Base-by-base conservation (phyloP, 2,888 invertebrate genomes). In the Linnaemya tessellans region DNA sequence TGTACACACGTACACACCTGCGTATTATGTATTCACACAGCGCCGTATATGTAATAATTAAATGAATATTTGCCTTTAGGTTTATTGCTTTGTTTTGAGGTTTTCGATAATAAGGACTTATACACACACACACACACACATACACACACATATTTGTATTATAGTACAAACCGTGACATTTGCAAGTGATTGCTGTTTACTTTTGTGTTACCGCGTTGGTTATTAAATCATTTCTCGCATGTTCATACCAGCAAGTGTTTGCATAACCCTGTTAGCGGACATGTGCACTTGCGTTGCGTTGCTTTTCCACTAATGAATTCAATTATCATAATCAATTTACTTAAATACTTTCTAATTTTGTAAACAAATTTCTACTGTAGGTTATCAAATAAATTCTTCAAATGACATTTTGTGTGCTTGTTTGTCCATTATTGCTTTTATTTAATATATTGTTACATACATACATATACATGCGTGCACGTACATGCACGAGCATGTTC, bases 251-350 rank as follows among this genome's bases (percentile, higher is more conserved):
- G 8, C 0, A 49, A 46, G 13, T 65, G 22, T 25, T 58, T n/a
- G 18, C 18, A 7, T 43, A 11, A 15, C 15, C 43, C 35, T 60
- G 20, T 51, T 1, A 25, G 20, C 38, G 43, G 54, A 11, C 41
- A 20, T 25, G 49, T 49, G 43, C 54, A 11, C 41, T 25, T 25
- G 49, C 46, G 25, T 60, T 74, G 51, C 60, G n/a, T 41, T 62
- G 30, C 15, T 11, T 54, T 20, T 41, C 60, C 67, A 51, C 65
- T 80, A 71, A 75, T 71, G 58, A 60, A 58, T 77, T 22, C 78
- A 84, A 84, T 84, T 84, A 80, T 80, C 74, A 64, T 77, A 84
- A 84, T 80, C 58, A 80, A 80, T 80, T 80, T 80, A 35, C 71
- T 84, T 71, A 84, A 77, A 77, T 71, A 75, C 49, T 80, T 67